Base-by-base conservation (phyloP, 2,888 invertebrate genomes). In the Geophilus truncorum region DNA sequence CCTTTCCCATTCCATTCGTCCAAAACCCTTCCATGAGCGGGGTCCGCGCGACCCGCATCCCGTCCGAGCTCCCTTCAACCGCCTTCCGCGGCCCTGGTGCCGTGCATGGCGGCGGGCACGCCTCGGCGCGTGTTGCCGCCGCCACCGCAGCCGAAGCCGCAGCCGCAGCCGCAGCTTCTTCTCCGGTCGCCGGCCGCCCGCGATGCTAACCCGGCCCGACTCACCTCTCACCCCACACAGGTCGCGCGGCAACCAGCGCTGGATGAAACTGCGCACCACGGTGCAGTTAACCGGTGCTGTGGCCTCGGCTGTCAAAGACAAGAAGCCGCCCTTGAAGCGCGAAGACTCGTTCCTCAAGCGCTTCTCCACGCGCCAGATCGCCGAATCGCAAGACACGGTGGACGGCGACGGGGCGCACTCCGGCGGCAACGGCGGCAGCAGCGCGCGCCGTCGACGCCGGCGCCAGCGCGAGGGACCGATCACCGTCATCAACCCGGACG, bases 181-280 rank as follows among this genome's bases (percentile, higher is more conserved):
- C 28, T 23, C 10, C 75, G 10, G 4, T 23, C 18, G 4, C 28
- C 18, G 30, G 15, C 18, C 5, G 23, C 18, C 18, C 30, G 76
- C 15, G 28, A 32, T 76, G n/a, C 76, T 76, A 76, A 76, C 25
- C 25, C 12, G 15, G 76, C 12, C 76, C 12, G 30, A 76, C 9
- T 76, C 28, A 12, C 21, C 57, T 23, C 34, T 25, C 15, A 28
- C 2, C 45, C 25, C 57, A 10, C 5, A 45, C 79, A 70, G 80
- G 32, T 70, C 80, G 15, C 80, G 81, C 57, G 86, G 95, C 86
- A 96, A 95, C 88, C 94, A 96, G 87, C 91, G 96, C 89, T 98
- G 98, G 95, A 94, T 96, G 93, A 96, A 97, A 88, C 90, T 98
- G 83, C 90, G 97, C 84, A 96, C 95, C 80, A 97, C 97, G 78